Evolutionary conservation across 37 sponge, comb jelly and placozoan genomes (phyloP), one percentile per base, ranked within the genome.

Genomic region (Beroe ovata): DNA sequence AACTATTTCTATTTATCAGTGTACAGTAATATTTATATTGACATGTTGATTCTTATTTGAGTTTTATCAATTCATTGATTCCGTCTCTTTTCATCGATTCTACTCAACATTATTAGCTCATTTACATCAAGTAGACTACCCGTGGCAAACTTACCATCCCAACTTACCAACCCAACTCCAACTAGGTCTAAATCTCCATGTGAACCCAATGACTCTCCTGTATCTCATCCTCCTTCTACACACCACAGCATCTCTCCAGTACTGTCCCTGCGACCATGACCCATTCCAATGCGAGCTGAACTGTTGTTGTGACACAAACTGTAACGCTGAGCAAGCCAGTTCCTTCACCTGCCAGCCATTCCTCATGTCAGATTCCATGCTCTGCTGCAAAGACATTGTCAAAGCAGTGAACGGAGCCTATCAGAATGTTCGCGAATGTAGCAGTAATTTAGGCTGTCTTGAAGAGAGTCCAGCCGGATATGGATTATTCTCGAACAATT

Each of bases 271-370:
- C 25, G 47, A 77, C 47, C 16, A 16, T 54, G n/a, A 20, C 35
- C 84, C 84, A 6, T 11, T 0, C 26, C 35, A 21, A 3, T 77
- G 84, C 41, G 84, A 77, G 23, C 26, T 35, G 4, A 36, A 77
- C 84, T 77, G 84, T 25, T 77, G 84, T 42, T 77, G 84, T 77
- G 84, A 77, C 54, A 19, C 38, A 11, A 4, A 20, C 84, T 77
- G 84, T 41, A 14, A 42, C 22, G 54, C 47, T 16, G 84, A 77
- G n/a, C 84, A 77, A 40, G 54, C 33, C 84, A 30, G 26, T 25
- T 40, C 84, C 42, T 77, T 77, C 47, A 77, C 84, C 3, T 77
- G 84, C 47, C 84, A 11, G 4, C 26, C 84, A 8, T 77, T 40
- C 84, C 47, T 23, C 0, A 42, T 77, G 25, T 77, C 84, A 30